These are phyloP conservation scores for Zaprionus davidi DNA, from an alignment of 1,140 invertebrate species.

Conservation along the genomic window DNA sequence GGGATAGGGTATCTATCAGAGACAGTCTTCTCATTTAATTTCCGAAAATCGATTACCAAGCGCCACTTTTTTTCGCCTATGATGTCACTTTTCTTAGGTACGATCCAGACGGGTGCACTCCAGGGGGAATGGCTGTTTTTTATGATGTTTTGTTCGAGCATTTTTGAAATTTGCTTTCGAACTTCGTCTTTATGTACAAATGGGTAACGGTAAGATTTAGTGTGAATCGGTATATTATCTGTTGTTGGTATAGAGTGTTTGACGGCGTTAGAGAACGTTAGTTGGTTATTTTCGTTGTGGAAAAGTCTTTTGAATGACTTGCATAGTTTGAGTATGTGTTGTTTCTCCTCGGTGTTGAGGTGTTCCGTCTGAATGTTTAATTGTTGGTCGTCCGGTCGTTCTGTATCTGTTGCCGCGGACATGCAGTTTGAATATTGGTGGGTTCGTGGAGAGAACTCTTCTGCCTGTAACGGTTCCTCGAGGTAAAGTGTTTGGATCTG, in stretches of 20 bases:
- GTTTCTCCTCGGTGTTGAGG: conserved; percentile 28
- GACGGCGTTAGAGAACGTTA: conserved; percentile 32
- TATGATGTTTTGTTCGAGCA: conserved; percentile 26
- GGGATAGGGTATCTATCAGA: no score
- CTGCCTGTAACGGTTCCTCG: no score
- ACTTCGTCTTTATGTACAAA: conserved; percentile 33
- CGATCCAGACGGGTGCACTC: conserved; percentile 20
- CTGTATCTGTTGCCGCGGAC: no score
- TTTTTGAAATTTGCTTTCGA: conserved; percentile 25
- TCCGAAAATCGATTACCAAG: conserved; percentile 22
- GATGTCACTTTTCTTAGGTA: conserved; percentile 17
- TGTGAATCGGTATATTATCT: conserved; percentile 24
- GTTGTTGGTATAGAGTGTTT: conserved; percentile 31
- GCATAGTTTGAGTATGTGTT: conserved; percentile 24
- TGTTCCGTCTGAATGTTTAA: conserved; percentile 2
- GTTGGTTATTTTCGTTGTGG: conserved; percentile 19
- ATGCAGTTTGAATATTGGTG: no score
- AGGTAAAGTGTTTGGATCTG: no score
- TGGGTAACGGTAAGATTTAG: conserved; percentile 29
- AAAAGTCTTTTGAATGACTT: conserved; percentile 29
- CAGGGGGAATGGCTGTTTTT: conserved; percentile 28
- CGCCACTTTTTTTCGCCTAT: no score
- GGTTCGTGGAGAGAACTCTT: no score
- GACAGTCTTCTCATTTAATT: background rate
- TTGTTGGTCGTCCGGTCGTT: no score